Percentiles rank a stretch among this genome's conserved stretches.
phyloP scores from a whole-genome alignment of 1,140 invertebrate species.

The Scylla paramamosain region DNA sequence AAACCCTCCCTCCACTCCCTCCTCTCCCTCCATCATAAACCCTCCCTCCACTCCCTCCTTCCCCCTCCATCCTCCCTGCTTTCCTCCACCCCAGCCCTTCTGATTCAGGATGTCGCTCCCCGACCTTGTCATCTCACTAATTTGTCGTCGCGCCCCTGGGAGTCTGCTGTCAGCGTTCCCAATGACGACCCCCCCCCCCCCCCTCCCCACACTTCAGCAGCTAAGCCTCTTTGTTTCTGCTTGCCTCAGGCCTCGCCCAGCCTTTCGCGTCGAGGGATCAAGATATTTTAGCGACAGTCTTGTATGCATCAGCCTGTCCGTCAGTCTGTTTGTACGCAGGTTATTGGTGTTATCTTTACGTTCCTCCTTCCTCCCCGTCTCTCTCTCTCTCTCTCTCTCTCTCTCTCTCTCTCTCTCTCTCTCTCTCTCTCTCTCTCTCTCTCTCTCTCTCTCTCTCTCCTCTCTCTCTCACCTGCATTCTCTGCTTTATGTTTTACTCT shows the following conservation, averaged over 20 bases:
- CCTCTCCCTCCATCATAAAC: not conserved
- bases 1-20: not conserved
- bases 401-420: not conserved
- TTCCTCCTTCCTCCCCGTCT: not conserved
- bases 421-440: not conserved
- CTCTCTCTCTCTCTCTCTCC: constrained; percentile 31
- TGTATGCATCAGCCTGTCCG: no score
- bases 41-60: not conserved
- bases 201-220: no score
- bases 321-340: no score
- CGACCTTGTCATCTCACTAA: no score
- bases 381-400: constrained; percentile 1
- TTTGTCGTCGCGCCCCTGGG: no score
- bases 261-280: no score
- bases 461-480: constrained; percentile 9
- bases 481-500: not conserved
- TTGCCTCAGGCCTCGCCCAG: no score
- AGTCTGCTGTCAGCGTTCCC: no score
- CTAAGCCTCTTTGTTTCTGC: no score
- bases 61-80: not conserved
- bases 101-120: no score
- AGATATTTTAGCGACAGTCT: no score
- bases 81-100: constrained; percentile 79
- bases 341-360: not conserved
- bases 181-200: no score